phyloP scores from a whole-genome alignment of 2,797 vertebrate species.

The Melopsittacus undulatus region DNA sequence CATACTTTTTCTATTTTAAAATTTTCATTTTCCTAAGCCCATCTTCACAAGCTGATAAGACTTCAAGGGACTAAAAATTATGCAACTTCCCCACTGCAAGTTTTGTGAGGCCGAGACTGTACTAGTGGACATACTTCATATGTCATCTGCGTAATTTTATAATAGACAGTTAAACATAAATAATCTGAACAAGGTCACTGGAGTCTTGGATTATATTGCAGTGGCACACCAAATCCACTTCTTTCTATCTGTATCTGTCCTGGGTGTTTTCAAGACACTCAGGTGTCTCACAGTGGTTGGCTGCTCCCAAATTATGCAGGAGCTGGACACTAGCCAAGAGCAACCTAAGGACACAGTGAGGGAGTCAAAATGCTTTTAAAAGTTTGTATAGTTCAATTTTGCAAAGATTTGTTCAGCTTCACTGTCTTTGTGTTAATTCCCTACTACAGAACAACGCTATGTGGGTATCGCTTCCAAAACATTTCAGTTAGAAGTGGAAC shows the following conservation, averaged over 20 bases:
- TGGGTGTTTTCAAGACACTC: background rate
- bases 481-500: background rate
- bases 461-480: background rate
- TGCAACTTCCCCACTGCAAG: background rate
- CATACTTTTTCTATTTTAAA: conserved; percentile 38
- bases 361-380: background rate
- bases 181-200: no score
- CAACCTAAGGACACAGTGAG: background rate
- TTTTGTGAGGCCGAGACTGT: background rate
- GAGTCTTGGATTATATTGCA: background rate
- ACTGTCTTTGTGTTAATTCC: background rate
- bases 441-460: background rate
- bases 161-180: background rate
- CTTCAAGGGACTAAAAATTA: background rate
- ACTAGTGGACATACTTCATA: background rate
- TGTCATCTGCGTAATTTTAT: background rate
- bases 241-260: background rate
- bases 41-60: background rate
- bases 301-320: background rate
- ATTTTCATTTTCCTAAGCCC: background rate
- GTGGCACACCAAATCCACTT: background rate
- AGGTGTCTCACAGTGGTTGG: fast-evolving
- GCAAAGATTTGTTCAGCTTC: background rate
- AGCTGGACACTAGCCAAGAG: background rate
- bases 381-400: background rate